Evolutionary conservation across 53 echinoderm and acorn worm species (phyloP), one percentile per base, ranked within the genome.

Genomic region (Mesocentrotus franciscanus): DNA sequence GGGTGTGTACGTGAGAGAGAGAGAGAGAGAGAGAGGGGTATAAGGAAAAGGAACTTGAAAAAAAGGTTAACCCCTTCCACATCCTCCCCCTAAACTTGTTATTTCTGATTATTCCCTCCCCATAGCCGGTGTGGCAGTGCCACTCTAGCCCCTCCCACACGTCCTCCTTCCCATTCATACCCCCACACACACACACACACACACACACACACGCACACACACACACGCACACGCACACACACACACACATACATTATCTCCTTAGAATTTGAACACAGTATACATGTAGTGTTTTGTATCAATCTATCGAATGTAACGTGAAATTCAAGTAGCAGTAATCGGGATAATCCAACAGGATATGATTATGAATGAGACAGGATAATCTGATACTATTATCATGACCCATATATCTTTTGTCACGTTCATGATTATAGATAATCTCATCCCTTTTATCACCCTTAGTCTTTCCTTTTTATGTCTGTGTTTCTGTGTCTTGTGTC

Each of bases 261-360:
- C n/a, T n/a, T n/a, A n/a, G n/a, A n/a, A n/a, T n/a, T n/a, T n/a
- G n/a, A n/a, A n/a, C n/a, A n/a, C n/a, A n/a, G n/a, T n/a, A n/a
- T n/a, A n/a, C n/a, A n/a, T n/a, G n/a, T n/a, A n/a, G n/a, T 18
- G 49, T 49, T 49, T 49, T 49, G 64, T 64, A 64, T 64, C 64
- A 64, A 64, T 64, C 20, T 64, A 72, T 26, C 22, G 20, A 78
- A 81, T 39, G 18, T 81, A 81, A 81, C 81, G 42, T 81, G 81
- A 81, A 81, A 81, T 81, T 39, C 81, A 81, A 81, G 81, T 81
- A 81, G 81, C 81, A 81, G 81, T 81, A 36, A 81, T 42, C 81
- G 81, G 42, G 36, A 39, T 81, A 81, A 81, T 81, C 42, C 81
- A 8, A 39, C 39, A 42, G 81, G 81, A 81, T 81, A 81, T 81